These are phyloP conservation scores for Cynodonichthys magdalenae DNA, from an alignment of 2,797 vertebrate species.

Conservation along the genomic window DNA sequence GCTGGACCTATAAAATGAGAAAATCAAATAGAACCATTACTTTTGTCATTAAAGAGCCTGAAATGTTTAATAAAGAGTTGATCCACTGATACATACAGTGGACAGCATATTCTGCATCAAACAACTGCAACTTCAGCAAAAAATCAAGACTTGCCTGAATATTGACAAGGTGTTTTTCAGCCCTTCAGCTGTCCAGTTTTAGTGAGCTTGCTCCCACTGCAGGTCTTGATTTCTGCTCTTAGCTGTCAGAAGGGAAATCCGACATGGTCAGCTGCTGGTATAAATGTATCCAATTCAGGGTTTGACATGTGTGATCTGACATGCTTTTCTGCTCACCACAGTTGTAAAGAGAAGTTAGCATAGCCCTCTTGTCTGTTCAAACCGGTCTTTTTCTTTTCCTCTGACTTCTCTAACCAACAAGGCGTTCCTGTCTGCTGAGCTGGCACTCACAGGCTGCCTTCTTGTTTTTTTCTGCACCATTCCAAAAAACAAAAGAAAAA, in stretches of 20 bases:
- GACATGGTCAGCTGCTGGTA: conserved; percentile 25
- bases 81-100: not conserved
- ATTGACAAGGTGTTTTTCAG: not conserved
- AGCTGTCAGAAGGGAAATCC: conserved; percentile 13
- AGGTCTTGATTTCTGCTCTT: conserved; percentile 16
- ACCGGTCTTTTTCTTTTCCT: conserved; percentile 11
- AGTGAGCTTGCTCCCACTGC: not conserved
- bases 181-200: conserved; percentile 5
- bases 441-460: conserved; percentile 3
- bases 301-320: conserved; percentile 27
- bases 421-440: conserved; percentile 11
- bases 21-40: not conserved
- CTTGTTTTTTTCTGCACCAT: not conserved
- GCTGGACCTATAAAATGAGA: not conserved
- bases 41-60: not conserved
- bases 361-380: conserved; percentile 13
- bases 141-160: not conserved
- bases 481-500: not conserved
- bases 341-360: conserved; percentile 10
- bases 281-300: conserved; percentile 20
- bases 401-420: conserved; percentile 14
- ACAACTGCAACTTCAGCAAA: conserved; percentile 7
- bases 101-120: not conserved
- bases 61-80: conserved; percentile 1
- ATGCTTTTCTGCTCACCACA: conserved; percentile 23